Conservation (phyloP, 2,888 invertebrate genomes). For the Spatulosminthurus flaviceps region DNA sequence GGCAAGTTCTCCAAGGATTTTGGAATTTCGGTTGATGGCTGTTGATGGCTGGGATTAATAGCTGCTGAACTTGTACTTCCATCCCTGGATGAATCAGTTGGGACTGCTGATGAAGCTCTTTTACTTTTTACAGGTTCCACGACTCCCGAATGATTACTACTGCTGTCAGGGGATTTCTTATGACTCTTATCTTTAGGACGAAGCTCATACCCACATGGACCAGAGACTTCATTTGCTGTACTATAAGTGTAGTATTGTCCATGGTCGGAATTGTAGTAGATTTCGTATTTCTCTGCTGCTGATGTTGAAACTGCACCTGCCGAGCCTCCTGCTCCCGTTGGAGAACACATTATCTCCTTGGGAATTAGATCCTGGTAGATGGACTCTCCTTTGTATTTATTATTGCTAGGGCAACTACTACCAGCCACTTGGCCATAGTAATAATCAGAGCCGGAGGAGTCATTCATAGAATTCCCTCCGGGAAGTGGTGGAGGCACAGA, state of each 20-base stretch:
- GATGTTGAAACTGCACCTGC: neutral
- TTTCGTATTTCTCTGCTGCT: neutral
- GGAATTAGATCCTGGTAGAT: conserved; percentile 41
- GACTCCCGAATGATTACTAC: neutral
- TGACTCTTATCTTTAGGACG: neutral
- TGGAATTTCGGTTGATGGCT: neutral
- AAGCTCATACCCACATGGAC: neutral
- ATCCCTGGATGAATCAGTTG: neutral
- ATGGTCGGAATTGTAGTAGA: conserved; percentile 26
- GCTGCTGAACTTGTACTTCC: neutral
- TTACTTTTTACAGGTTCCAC: neutral
- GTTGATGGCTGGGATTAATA: neutral
- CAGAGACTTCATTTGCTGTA: neutral
- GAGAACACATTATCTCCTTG: conserved; percentile 1
- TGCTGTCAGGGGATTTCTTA: neutral
- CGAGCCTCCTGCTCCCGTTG: neutral
- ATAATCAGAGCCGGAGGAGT: conserved; percentile 40
- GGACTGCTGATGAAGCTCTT: conserved; percentile 2
- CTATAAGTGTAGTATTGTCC: conserved; percentile 16
- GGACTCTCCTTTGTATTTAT: conserved; percentile 24
- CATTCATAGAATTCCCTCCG: neutral
- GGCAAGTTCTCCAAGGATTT: neutral
- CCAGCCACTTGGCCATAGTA: conserved; percentile 36
- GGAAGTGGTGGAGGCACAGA: conserved; percentile 12
- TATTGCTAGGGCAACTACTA: neutral